These are phyloP conservation scores for Notodonta dromedarius DNA, from an alignment of 2,888 invertebrate genomes.

Conservation along the genomic window DNA sequence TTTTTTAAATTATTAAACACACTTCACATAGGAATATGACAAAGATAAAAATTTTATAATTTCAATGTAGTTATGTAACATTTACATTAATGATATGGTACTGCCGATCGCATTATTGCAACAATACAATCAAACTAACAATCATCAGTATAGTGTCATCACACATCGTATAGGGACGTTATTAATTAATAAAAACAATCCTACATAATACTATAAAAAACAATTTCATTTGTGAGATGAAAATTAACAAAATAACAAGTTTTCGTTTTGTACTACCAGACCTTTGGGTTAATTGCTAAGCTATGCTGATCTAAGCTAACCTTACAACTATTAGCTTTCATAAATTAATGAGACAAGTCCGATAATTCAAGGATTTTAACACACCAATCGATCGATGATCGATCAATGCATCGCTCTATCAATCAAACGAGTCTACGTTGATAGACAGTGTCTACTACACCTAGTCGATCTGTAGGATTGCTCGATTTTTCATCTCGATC, in stretches of 20 bases:
- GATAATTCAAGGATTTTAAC: not conserved
- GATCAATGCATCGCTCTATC: no score
- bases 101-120: slow-evolving; percentile 42
- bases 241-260: slow-evolving; percentile 22
- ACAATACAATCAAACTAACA: slow-evolving; percentile 21
- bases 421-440: no score
- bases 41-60: slow-evolving; percentile 52
- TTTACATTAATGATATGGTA: slow-evolving; percentile 62
- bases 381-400: no score
- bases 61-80: slow-evolving; percentile 48
- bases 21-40: slow-evolving; percentile 53
- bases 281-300: slow-evolving; percentile 37
- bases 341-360: slow-evolving; percentile 1
- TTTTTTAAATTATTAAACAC: slow-evolving; percentile 56
- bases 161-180: no score
- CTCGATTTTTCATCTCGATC: no score
- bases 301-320: slow-evolving; percentile 16
- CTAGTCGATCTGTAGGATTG: no score
- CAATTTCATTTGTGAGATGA: slow-evolving; percentile 1
- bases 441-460: no score
- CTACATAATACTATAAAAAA: not conserved
- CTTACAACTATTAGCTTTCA: slow-evolving; percentile 3
- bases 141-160: not conserved
- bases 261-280: slow-evolving; percentile 46
- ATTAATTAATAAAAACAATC: no score